A percentile compares a stretch with the other conserved stretches of the same genome.
Conservation (phyloP, 2,888 invertebrate genomes). For the Strigamia crassipes region DNA sequence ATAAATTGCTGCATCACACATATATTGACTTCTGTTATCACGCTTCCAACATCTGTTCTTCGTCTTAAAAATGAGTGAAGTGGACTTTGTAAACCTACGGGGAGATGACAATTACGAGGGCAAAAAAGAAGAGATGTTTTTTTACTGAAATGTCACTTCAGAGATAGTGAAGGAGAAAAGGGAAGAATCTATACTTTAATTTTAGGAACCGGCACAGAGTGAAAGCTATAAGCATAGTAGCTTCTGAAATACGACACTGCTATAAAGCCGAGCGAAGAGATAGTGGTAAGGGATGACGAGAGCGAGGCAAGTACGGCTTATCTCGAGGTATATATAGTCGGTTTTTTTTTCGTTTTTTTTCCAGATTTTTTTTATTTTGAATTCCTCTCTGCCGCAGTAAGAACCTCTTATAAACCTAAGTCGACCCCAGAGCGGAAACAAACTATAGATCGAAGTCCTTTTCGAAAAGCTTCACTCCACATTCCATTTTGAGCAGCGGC, state of each 20-base stretch:
- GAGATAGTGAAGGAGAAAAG: conserved; percentile 18
- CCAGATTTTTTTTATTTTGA: background rate
- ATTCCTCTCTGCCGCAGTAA: conserved; percentile 22
- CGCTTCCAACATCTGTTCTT: background rate
- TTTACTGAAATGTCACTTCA: background rate
- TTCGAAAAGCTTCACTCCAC: background rate
- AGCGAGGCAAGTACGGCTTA: conserved; percentile 37
- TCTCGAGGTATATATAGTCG: conserved; percentile 26
- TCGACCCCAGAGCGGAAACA: conserved; percentile 40
- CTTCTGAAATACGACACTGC: conserved; percentile 42
- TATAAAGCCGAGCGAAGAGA: conserved; percentile 40
- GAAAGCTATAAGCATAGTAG: conserved; percentile 31
- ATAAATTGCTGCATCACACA: too few species aligned
- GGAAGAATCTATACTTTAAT: conserved; percentile 27
- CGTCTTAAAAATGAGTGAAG: background rate
- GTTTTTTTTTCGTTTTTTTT: background rate
- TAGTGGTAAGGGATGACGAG: conserved; percentile 28
- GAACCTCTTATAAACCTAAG: conserved; percentile 40
- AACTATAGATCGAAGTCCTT: conserved; percentile 31
- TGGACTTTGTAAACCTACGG: background rate
- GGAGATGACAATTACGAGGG: conserved; percentile 24
- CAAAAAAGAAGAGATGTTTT: conserved; percentile 23
- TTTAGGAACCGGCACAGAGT: conserved; percentile 30
- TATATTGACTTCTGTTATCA: background rate
- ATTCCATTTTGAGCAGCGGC: background rate